These are phyloP conservation scores for Alsophila aescularia DNA, from an alignment of 2,888 invertebrate genomes.

Conservation along the genomic window DNA sequence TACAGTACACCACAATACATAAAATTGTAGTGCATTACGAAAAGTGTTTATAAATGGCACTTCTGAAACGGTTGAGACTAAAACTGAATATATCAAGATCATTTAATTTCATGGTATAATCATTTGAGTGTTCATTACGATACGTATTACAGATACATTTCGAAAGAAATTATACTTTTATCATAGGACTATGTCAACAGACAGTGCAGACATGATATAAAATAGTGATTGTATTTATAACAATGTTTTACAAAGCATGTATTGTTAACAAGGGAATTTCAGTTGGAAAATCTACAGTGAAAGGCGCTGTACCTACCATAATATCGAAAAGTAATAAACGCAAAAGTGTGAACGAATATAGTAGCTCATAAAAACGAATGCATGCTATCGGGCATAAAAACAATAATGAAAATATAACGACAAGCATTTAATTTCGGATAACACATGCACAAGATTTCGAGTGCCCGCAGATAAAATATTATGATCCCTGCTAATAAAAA, in stretches of 20 bases:
- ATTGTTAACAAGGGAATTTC: background rate
- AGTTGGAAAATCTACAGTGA: conserved; percentile 20
- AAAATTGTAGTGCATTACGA: too few relatives aligned
- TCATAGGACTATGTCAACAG: too few relatives aligned
- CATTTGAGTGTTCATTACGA: too few relatives aligned
- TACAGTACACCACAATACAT: too few relatives aligned
- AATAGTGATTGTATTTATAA: background rate
- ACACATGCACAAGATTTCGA: conserved; percentile 52
- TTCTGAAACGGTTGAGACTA: too few relatives aligned
- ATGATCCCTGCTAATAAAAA: conserved; percentile 75
- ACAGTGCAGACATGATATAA: background rate
- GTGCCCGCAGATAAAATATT: conserved; percentile 63
- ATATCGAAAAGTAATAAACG: conserved; percentile 39
- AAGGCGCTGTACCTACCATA: conserved; percentile 27
- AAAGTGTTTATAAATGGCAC: too few relatives aligned
- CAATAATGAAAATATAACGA: conserved; percentile 35
- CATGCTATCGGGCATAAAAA: conserved; percentile 37
- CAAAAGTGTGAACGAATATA: conserved; percentile 32
- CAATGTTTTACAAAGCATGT: too few relatives aligned
- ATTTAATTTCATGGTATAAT: too few relatives aligned
- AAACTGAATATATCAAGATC: too few relatives aligned
- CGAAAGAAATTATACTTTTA: too few relatives aligned
- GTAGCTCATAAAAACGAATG: conserved; percentile 36
- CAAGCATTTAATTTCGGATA: conserved; percentile 35
- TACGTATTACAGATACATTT: too few relatives aligned